Conservation (phyloP, 2,113 vertebrate species). For the Cyphomyrus discorhynchus region DNA sequence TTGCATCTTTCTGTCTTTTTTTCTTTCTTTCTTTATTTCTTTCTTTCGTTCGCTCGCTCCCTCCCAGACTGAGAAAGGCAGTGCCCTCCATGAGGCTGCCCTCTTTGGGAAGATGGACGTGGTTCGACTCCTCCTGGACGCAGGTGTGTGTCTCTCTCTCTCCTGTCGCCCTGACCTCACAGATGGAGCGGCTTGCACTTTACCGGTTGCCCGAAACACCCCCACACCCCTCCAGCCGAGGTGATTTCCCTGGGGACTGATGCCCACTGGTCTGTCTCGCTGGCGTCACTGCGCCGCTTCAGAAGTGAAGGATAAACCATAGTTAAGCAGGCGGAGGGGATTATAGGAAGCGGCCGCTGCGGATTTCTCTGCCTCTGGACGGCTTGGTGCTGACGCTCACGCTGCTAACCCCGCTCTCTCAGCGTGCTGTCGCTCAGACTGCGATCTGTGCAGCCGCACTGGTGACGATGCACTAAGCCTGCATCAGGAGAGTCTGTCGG, state of each 20-base stretch:
- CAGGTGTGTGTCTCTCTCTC: constrained; percentile 65
- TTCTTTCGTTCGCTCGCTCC: neutral
- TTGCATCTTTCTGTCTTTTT: neutral
- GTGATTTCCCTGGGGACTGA: neutral
- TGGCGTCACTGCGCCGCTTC: neutral
- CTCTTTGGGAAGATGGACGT: constrained; percentile 95
- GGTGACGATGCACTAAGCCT: neutral
- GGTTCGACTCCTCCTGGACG: constrained; percentile 84
- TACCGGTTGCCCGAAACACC: neutral
- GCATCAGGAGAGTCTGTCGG: neutral
- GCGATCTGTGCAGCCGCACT: neutral
- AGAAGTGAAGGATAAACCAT: neutral
- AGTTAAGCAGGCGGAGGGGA: neutral
- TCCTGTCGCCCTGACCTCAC: neutral
- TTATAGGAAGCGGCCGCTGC: neutral
- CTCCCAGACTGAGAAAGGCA: constrained; percentile 89
- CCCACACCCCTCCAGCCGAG: neutral
- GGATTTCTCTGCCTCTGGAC: neutral
- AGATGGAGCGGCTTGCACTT: neutral
- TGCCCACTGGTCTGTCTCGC: neutral
- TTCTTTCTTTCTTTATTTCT: neutral
- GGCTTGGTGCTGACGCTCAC: neutral
- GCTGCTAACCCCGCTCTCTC: neutral
- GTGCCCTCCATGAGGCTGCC: constrained; percentile 89
- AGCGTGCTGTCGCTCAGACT: neutral